Evolutionary conservation across 2,113 vertebrate genomes (phyloP).

Genomic region (Micronisus gabar): DNA sequence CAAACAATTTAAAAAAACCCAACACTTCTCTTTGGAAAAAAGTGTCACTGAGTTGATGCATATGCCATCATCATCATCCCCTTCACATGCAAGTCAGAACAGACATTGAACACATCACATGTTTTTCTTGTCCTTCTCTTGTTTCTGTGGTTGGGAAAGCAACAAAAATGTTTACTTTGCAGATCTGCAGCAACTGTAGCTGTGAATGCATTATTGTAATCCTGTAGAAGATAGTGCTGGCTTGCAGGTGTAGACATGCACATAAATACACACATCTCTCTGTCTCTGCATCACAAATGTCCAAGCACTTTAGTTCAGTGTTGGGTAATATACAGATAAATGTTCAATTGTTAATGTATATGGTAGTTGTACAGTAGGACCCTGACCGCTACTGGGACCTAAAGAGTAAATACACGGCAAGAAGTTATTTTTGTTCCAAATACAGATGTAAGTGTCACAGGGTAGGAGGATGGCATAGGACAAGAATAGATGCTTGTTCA

Average conservation of each 20-base stretch:
- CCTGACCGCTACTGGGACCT: not conserved
- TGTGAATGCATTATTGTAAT: not conserved
- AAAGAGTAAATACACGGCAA: not conserved
- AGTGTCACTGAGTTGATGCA: not conserved
- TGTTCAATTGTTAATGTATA: not conserved
- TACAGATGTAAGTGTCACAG: not conserved
- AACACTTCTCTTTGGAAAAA: not conserved
- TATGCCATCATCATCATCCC: not conserved
- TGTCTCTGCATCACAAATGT: not conserved
- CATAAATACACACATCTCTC: not conserved
- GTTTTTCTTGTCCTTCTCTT: not conserved
- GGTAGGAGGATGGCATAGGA: not conserved
- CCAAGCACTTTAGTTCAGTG: not conserved
- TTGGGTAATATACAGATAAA: not conserved
- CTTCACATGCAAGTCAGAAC: constrained; percentile 8
- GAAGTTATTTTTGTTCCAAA: not conserved
- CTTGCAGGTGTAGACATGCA: not conserved
- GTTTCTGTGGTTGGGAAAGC: not conserved
- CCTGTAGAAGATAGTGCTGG: not conserved
- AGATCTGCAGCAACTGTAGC: not conserved
- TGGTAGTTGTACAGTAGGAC: not conserved
- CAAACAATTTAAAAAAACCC: not conserved
- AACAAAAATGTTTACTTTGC: not conserved
- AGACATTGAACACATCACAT: not conserved
- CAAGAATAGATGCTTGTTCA: not conserved